Percentiles rank a stretch among this genome's conserved stretches.
Conservation (phyloP, 2,888 invertebrate genomes). For the Platynereis dumerilii region DNA sequence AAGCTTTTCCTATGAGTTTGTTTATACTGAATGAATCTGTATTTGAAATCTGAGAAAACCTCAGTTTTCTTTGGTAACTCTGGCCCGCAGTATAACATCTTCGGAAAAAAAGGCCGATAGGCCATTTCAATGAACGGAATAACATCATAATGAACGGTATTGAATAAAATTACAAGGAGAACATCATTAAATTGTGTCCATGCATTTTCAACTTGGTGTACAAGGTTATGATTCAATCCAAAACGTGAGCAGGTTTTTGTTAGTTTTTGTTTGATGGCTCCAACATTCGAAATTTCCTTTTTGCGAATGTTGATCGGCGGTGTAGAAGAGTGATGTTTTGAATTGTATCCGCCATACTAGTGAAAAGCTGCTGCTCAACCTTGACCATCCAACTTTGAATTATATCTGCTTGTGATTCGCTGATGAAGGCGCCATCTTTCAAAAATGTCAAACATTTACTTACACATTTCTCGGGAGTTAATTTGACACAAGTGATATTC, state of each 20-base stretch:
- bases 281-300: neutral
- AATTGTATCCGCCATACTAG: no score
- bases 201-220: constrained; percentile 7
- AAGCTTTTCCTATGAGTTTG: constrained; percentile 17
- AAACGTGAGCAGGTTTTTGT: neutral
- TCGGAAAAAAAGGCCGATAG: constrained; percentile 36
- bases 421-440: no score
- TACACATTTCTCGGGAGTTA: no score
- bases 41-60: constrained; percentile 16
- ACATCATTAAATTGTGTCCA: constrained; percentile 29
- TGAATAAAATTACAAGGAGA: constrained; percentile 34
- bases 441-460: no score
- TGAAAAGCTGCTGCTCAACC: no score
- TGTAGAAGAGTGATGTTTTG: no score
- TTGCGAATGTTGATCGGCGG: no score
- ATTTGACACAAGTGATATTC: no score
- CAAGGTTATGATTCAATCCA: neutral
- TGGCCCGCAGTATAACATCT: constrained; percentile 39
- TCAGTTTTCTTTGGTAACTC: constrained; percentile 11
- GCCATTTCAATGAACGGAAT: constrained; percentile 38
- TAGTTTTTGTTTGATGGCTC: neutral
- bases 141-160: constrained; percentile 32
- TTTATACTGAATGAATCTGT: constrained; percentile 32
- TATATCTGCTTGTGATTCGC: no score
- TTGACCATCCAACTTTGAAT: no score